These are phyloP conservation scores for Drosophila koepferae DNA, from an alignment of 2,888 invertebrate genomes.

Conservation along the genomic window DNA sequence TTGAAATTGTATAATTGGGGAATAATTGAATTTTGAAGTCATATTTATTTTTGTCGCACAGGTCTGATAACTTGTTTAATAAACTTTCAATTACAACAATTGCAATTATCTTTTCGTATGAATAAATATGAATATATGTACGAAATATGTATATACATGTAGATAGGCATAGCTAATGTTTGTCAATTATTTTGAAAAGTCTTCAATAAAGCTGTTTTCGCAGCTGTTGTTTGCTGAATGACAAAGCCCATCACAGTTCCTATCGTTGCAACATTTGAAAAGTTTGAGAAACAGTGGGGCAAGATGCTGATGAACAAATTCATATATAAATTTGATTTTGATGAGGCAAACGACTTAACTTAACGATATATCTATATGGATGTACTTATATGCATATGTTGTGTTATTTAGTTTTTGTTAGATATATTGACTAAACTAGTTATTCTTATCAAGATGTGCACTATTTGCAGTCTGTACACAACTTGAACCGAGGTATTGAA, in stretches of 20 bases:
- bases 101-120: background rate
- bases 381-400: too few species aligned
- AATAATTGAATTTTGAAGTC: background rate
- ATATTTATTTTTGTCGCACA: constrained; percentile 7
- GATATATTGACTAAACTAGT: background rate
- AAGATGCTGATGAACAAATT: background rate
- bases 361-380: too few species aligned
- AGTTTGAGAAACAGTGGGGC: background rate
- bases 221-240: constrained; percentile 4
- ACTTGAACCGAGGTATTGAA: background rate
- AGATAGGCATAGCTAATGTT: background rate
- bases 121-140: background rate
- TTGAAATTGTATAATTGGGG: too few species aligned
- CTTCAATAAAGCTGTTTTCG: background rate
- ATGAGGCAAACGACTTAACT: background rate
- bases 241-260: background rate
- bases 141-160: background rate
- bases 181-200: constrained; percentile 1
- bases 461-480: background rate
- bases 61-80: background rate
- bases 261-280: constrained; percentile 4
- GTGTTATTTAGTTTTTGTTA: too few species aligned
- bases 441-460: background rate
- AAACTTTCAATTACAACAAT: background rate
- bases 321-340: background rate